phyloP scores from a whole-genome alignment of 1,140 invertebrate genomes.

The Panonychus citri region DNA sequence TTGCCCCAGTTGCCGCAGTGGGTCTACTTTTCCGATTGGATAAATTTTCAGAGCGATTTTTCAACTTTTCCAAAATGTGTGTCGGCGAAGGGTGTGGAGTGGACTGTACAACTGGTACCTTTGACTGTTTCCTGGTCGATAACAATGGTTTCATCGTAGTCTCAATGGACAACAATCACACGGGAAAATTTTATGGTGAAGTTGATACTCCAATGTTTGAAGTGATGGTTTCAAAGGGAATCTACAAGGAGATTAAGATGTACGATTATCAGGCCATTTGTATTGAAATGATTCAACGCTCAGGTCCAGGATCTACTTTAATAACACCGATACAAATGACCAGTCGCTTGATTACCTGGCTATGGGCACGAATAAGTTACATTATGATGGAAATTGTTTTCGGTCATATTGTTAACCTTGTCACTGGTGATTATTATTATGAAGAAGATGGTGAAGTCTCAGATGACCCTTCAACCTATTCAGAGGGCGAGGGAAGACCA shows the following conservation, averaged over 20 bases:
- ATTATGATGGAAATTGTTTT: neutral
- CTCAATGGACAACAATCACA: slow-evolving; percentile 1
- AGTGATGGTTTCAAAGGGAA: slow-evolving; percentile 61
- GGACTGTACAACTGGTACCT: slow-evolving; percentile 30
- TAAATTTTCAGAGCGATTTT: slow-evolving; percentile 17
- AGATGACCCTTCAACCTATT: neutral
- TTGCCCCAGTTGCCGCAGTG: slow-evolving; percentile 67
- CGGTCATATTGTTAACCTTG: neutral
- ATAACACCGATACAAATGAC: slow-evolving; percentile 15
- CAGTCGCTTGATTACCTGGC: slow-evolving; percentile 9
- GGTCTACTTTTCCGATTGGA: slow-evolving; percentile 28
- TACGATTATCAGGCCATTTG: slow-evolving; percentile 72
- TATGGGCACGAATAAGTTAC: slow-evolving; percentile 4
- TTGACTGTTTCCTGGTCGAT: slow-evolving; percentile 75
- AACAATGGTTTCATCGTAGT: slow-evolving; percentile 62
- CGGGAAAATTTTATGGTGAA: slow-evolving; percentile 53
- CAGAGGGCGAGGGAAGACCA: neutral
- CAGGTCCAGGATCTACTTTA: slow-evolving; percentile 21
- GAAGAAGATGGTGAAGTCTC: too few species aligned
- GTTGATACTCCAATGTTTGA: slow-evolving; percentile 87
- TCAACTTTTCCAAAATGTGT: slow-evolving; percentile 17
- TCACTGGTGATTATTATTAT: too few species aligned
- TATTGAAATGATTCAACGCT: slow-evolving; percentile 33
- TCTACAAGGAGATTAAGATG: slow-evolving; percentile 59
- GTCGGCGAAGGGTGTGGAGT: slow-evolving; percentile 10